Evolutionary conservation across 2,888 invertebrate species (phyloP).

Genomic region (Leucoptera coffeella): DNA sequence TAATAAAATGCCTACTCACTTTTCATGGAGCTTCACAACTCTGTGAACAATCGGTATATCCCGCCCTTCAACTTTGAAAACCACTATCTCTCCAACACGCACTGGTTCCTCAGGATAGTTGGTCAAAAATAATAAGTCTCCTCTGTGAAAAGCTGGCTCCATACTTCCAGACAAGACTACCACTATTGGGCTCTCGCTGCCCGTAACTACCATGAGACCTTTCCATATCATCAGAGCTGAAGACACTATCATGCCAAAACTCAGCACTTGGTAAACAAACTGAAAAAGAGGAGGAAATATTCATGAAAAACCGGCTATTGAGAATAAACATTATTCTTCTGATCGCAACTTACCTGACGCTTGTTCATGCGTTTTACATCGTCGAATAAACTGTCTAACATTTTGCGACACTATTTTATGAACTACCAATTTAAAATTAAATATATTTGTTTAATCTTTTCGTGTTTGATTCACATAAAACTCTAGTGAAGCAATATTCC

Average conservation of each 20-base stretch:
- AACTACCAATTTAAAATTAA: too few relatives aligned
- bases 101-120: conserved; percentile 95
- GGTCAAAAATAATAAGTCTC: conserved; percentile 93
- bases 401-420: too few relatives aligned
- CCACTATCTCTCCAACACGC: conserved; percentile 95
- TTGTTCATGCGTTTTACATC: conserved; percentile 98
- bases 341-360: conserved; percentile 97
- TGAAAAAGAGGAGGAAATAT: conserved; percentile 14
- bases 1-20: too few relatives aligned
- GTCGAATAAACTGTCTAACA: conserved; percentile 74
- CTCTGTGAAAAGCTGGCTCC: conserved; percentile 99
- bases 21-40: conserved; percentile 93
- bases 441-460: too few relatives aligned
- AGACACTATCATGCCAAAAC: conserved; percentile 99
- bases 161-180: conserved; percentile 97
- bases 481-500: too few relatives aligned
- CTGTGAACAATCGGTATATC: conserved; percentile 98
- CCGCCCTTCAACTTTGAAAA: conserved; percentile 95
- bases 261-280: conserved; percentile 86
- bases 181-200: conserved; percentile 97
- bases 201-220: conserved; percentile 97
- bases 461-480: too few relatives aligned
- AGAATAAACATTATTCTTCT: too few relatives aligned
- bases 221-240: conserved; percentile 99
- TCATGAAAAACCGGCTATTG: too few relatives aligned